Evolutionary conservation across 2,797 vertebrate genomes (phyloP), one percentile per base, ranked within the genome.

Genomic region (Setipinna tenuifilis): DNA sequence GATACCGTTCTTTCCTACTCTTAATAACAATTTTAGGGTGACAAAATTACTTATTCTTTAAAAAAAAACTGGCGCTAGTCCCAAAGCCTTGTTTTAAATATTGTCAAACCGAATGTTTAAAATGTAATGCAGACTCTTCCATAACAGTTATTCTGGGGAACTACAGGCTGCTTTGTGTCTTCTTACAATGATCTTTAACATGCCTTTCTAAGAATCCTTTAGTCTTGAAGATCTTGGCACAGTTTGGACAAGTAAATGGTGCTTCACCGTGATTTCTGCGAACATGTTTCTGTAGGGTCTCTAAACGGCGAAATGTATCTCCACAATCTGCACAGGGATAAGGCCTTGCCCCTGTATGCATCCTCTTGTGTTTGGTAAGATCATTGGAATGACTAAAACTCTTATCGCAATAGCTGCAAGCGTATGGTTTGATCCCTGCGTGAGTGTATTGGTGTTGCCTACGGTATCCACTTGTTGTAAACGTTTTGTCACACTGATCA

Each of bases 81-180:
- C 35, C 35, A 41, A 41, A 41, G 35, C 35, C n/a, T n/a, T n/a
- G n/a, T n/a, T n/a, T n/a, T n/a, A n/a, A n/a, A n/a, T n/a, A n/a
- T n/a, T n/a, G n/a, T n/a, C n/a, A 50, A 50, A 54, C 50, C 2
- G 35, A 54, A 54, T 0, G 14, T 54, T 16, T 54, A 10, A 54
- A 11, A 54, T 54, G 50, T 54, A 54, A 54, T 54, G 48, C 48
- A 21, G 58, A n/a, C n/a, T n/a, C 21, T 21, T 3, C 19, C 3
- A 21, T 3, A 59, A n/a, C 6, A 59, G 19, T 59, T 59, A 59
- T 21, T 59, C 6, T 21, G 6, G 3, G 19, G 21, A 17, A 59
- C 50, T 12, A 54, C n/a, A 88, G 23, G 54, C 86, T 25, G 48
- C 85, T 86, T 87, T 68, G 23, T 65, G 25, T 65, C 61, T 65